These are phyloP conservation scores for Semaprochilodus insignis DNA, from an alignment of 2,797 vertebrate species.

Conservation along the genomic window DNA sequence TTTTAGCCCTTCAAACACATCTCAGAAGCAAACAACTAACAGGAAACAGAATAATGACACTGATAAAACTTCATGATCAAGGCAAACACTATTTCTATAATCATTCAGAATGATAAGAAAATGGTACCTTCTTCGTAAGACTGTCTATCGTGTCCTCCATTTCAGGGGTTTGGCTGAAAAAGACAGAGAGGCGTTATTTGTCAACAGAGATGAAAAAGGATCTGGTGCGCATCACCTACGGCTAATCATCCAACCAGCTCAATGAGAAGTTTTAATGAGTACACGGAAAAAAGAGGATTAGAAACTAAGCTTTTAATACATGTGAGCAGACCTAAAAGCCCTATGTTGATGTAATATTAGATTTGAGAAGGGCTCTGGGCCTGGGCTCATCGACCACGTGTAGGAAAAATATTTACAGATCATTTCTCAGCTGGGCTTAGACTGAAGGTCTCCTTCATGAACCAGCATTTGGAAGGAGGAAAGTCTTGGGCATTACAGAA, in stretches of 20 bases:
- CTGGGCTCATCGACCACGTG: background rate
- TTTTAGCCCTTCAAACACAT: background rate
- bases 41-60: background rate
- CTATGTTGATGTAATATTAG: conserved; percentile 9
- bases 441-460: background rate
- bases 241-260: background rate
- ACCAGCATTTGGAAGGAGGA: background rate
- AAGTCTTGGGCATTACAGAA: background rate
- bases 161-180: conserved; percentile 24
- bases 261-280: background rate
- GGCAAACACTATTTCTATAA: background rate
- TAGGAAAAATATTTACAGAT: background rate
- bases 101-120: background rate
- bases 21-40: background rate
- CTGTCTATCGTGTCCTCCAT: conserved; percentile 43
- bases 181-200: background rate
- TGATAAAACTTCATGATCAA: background rate
- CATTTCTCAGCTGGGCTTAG: background rate
- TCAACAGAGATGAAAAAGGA: background rate
- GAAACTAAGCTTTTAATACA: conserved; percentile 21
- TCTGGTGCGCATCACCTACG: background rate
- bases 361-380: background rate
- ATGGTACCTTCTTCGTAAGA: conserved; percentile 45
- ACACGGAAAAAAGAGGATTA: conserved; percentile 11
- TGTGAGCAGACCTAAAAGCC: background rate